Base-by-base conservation (phyloP, 1,140 invertebrate genomes). In the Drosophila tropicalis region DNA sequence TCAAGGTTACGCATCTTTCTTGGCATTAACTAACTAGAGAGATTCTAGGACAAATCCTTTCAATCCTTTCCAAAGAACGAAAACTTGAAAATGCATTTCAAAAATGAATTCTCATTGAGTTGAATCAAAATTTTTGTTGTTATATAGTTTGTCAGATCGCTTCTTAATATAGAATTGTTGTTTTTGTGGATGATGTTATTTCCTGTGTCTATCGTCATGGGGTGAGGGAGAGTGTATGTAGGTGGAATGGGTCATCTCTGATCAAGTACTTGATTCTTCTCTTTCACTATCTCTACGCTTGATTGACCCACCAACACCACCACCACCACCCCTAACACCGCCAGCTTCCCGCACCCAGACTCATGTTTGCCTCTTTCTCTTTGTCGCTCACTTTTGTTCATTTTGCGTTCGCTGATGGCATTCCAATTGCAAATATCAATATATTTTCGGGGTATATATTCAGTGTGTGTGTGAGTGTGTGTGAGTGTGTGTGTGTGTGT, bases 351-450 rank as follows among this genome's bases (percentile, higher is more conserved):
- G 22, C 22, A 25, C 22, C 22, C 22, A 25, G 22, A 25, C 22
- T 25, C 5, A 41, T 15, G 3, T 41, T 44, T 6, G 15, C n/a
- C 41, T 44, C n/a, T 44, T 22, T 51, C 44, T 51, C 9, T 51
- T 19, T 17, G 17, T 22, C 44, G 44, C 44, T 17, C 44, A 51
- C 44, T 51, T 5, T 29, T 29, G 29, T 29, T 29, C 29, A 29
- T 29, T 29, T 29, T 29, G 29, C 19, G 7, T 17, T 51, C 7
- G 44, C 44, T 22, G 44, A 51, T 51, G 44, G 44, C 44, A 51
- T 51, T 51, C 44, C 44, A 51, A 51, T 51, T 51, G 44, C 44
- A 51, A 51, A 51, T 51, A 51, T 51, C 44, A 51, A n/a, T n/a
- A n/a, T n/a, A n/a, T n/a, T n/a, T n/a, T n/a, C n/a, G n/a, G n/a